Conservation (phyloP, 2,888 invertebrate species). For the Tetanocera ferruginea region DNA sequence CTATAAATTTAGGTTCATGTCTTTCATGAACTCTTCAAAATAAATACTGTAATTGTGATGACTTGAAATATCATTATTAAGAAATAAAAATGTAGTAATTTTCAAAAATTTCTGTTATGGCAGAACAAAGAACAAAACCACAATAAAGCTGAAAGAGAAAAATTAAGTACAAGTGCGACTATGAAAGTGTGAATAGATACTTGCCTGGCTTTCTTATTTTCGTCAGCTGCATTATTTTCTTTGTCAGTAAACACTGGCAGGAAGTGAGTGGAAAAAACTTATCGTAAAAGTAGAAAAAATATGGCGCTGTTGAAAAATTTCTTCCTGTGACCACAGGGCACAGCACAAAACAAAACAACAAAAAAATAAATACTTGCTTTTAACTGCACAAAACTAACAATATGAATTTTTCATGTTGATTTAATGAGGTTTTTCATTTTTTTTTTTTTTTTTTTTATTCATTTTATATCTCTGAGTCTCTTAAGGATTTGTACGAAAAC, state of each 20-base stretch:
- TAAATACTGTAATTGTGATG: too few species aligned
- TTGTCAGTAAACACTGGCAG: neutral
- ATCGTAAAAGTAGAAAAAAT: neutral
- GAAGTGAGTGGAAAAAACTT: neutral
- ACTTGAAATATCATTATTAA: too few species aligned
- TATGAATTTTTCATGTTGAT: neutral
- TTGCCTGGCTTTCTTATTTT: neutral
- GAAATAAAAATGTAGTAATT: neutral
- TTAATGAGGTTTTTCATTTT: neutral
- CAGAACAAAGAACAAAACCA: neutral
- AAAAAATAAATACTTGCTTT: neutral
- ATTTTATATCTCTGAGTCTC: neutral
- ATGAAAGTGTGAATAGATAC: neutral
- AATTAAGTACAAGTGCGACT: neutral
- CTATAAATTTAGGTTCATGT: too few species aligned
- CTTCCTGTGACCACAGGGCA: slow-evolving; percentile 2
- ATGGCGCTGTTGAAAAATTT: slow-evolving; percentile 15
- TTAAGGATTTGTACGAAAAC: too few species aligned
- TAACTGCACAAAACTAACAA: neutral
- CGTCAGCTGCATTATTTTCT: neutral
- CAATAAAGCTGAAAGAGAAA: too few species aligned
- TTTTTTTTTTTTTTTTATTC: neutral
- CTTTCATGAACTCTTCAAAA: too few species aligned
- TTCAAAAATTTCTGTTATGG: neutral
- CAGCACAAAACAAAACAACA: neutral